These are phyloP conservation scores for Antheraea yamamai DNA, from an alignment of 2,888 invertebrate species.

Conservation along the genomic window DNA sequence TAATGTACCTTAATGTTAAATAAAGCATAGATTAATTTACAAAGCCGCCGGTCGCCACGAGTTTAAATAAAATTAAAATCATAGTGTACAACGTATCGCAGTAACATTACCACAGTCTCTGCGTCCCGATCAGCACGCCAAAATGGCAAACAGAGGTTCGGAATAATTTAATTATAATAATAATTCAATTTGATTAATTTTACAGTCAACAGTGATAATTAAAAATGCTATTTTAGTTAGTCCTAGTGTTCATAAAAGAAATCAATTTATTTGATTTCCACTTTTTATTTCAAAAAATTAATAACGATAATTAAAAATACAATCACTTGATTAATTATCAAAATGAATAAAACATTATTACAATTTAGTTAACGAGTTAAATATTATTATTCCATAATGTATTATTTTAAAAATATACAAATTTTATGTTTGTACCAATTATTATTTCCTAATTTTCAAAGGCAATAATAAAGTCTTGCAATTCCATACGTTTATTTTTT, in stretches of 20 bases:
- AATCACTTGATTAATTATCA: background rate
- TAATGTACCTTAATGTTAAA: constrained; percentile 25
- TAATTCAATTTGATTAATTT: background rate
- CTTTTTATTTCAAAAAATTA: too few species aligned
- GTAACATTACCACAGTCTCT: constrained; percentile 12
- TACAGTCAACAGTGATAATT: too few species aligned
- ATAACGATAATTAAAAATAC: too few species aligned
- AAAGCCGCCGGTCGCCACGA: constrained; percentile 29
- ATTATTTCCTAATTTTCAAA: background rate
- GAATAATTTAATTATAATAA: constrained; percentile 11
- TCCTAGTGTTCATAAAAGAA: too few species aligned
- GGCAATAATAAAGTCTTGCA: background rate
- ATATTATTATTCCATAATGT: too few species aligned
- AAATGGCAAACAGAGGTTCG: constrained; percentile 38
- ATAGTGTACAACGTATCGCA: constrained; percentile 5
- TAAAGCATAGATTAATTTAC: constrained; percentile 32
- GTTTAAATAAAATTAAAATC: constrained; percentile 18
- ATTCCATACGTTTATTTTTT: constrained; percentile 26
- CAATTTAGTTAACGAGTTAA: background rate
- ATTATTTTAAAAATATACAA: too few species aligned
- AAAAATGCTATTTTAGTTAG: too few species aligned
- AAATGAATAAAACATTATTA: background rate
- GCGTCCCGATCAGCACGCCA: constrained; percentile 16
- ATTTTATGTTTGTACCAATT: background rate
- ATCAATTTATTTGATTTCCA: too few species aligned